phyloP scores from a whole-genome alignment of 2,888 invertebrate genomes.

The Nezara viridula region DNA sequence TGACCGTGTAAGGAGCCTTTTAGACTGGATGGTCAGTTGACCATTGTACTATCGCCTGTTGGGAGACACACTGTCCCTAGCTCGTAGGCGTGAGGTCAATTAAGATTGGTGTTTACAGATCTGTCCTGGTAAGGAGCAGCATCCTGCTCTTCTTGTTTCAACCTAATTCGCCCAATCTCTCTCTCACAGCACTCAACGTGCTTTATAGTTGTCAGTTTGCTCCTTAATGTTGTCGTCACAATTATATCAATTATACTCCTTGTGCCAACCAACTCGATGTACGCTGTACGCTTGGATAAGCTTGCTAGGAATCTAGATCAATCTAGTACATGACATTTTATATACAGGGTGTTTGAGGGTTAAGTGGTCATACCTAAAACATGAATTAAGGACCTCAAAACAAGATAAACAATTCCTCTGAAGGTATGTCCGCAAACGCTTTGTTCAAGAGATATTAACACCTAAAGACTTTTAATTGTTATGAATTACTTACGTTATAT shows the following conservation, averaged over 20 bases:
- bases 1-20: too few species aligned
- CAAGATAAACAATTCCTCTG: too few species aligned
- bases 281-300: background rate
- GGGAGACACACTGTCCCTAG: background rate
- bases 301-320: background rate
- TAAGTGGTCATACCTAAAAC: too few species aligned
- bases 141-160: background rate
- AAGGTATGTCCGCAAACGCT: too few species aligned
- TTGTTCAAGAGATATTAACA: too few species aligned
- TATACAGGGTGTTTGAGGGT: too few species aligned
- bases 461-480: too few species aligned
- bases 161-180: background rate
- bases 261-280: background rate
- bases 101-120: slow-evolving; percentile 34
- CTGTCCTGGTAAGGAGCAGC: background rate
- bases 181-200: background rate
- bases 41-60: too few species aligned
- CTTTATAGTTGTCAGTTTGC: background rate
- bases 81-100: background rate
- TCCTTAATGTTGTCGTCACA: background rate
- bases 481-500: too few species aligned
- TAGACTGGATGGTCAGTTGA: too few species aligned
- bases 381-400: too few species aligned
- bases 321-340: too few species aligned
- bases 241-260: background rate